Percentiles rank a stretch among this genome's conserved stretches.
phyloP scores from a whole-genome alignment of 2,113 vertebrate genomes.

The Climacteris rufus region DNA sequence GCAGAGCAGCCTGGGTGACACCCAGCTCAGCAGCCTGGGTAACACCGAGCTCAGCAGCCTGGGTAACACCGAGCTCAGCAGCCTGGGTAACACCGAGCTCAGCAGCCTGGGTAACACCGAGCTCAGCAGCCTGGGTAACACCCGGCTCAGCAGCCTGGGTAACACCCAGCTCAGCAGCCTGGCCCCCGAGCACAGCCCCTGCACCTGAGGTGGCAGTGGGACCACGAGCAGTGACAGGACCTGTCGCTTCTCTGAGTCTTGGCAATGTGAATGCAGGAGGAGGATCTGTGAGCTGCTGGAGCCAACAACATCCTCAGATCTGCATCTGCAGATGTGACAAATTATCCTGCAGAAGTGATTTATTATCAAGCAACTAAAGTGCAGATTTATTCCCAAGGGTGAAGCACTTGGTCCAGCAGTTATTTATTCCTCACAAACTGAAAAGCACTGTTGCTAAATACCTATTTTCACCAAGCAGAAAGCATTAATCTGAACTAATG shows the following conservation, averaged over 20 bases:
- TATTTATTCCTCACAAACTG: slow-evolving; percentile 26
- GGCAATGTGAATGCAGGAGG: rapidly evolving
- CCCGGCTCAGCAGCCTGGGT: not conserved
- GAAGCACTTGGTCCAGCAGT: not conserved
- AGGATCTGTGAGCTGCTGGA: not conserved
- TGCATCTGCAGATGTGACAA: not conserved
- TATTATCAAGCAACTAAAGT: not conserved
- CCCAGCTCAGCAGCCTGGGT: not conserved
- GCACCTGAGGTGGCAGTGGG: rapidly evolving
- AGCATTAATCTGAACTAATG: slow-evolving; percentile 32
- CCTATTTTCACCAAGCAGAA: slow-evolving; percentile 20
- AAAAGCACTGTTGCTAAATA: slow-evolving; percentile 32
- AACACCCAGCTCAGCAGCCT: not conserved
- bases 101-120: not conserved
- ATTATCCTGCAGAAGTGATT: not conserved
- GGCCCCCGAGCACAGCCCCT: not conserved
- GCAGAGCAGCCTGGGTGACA: not conserved
- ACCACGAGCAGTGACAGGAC: not conserved
- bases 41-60: too few relatives aligned
- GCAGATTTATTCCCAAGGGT: not conserved
- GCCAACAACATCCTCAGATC: not conserved
- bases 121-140: not conserved
- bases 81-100: too few relatives aligned
- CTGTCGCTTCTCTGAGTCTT: not conserved
- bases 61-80: not conserved